Evolutionary conservation across 2,113 vertebrate species (phyloP).

Genomic region (Thymallus thymallus): DNA sequence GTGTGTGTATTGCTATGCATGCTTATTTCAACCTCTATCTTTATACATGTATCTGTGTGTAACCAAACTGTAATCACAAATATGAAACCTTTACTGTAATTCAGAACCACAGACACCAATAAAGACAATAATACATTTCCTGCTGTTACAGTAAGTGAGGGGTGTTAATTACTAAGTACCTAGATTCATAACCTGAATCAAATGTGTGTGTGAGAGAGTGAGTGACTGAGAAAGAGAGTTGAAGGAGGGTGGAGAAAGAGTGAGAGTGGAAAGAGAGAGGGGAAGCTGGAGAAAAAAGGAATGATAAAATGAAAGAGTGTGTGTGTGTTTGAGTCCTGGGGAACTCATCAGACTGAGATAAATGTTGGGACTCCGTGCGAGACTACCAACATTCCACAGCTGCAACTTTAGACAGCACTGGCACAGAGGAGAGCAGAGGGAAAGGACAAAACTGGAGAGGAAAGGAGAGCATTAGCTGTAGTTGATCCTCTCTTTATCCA

Average conservation of each 20-base stretch:
- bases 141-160: too few relatives aligned
- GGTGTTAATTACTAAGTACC: background rate
- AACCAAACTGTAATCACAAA: conserved; percentile 1
- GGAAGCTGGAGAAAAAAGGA: background rate
- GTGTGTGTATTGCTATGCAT: too few relatives aligned
- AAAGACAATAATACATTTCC: too few relatives aligned
- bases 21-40: too few relatives aligned
- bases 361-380: conserved; percentile 6
- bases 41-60: too few relatives aligned
- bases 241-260: background rate
- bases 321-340: background rate
- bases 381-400: conserved; percentile 53
- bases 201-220: conserved; percentile 50
- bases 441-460: background rate
- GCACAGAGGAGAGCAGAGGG: conserved; percentile 10
- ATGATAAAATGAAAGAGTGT: background rate
- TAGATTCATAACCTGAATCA: conserved; percentile 21
- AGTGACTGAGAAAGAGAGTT: background rate
- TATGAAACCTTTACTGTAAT: background rate
- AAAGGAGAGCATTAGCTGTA: too few relatives aligned
- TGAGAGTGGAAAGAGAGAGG: conserved; percentile 21
- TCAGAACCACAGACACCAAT: conserved; percentile 23
- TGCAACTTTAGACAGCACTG: conserved; percentile 50
- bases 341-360: conserved; percentile 51
- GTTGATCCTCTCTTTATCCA: too few relatives aligned